These are phyloP conservation scores for Ptilodon capucinus DNA, from an alignment of 2,888 invertebrate species.

Conservation along the genomic window DNA sequence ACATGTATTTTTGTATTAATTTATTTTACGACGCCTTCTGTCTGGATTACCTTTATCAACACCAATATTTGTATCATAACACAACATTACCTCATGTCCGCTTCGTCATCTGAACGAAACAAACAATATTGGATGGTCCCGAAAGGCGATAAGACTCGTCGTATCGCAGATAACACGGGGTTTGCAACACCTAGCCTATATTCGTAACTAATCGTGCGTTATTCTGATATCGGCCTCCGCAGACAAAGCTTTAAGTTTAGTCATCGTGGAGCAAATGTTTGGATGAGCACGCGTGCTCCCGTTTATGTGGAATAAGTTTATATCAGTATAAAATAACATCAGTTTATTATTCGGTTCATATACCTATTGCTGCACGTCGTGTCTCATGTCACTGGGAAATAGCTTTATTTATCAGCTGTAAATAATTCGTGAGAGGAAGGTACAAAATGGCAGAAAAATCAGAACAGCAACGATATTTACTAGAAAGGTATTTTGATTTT, in stretches of 20 bases:
- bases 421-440: slow-evolving; percentile 10
- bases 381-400: slow-evolving; percentile 6
- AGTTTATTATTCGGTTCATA: no score
- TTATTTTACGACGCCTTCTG: not conserved
- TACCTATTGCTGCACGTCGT: not conserved
- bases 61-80: slow-evolving; percentile 1
- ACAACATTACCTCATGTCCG: slow-evolving; percentile 21
- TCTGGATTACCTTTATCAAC: slow-evolving; percentile 7
- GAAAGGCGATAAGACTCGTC: slow-evolving; percentile 29
- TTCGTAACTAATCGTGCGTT: slow-evolving; percentile 52
- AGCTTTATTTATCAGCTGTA: slow-evolving; percentile 28
- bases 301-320: not conserved
- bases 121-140: slow-evolving; percentile 23
- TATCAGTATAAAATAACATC: not conserved
- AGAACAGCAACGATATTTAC: slow-evolving; percentile 50
- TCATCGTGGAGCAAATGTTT: slow-evolving; percentile 51
- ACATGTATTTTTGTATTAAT: not conserved
- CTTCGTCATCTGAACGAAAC: slow-evolving; percentile 11
- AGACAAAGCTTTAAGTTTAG: slow-evolving; percentile 57
- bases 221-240: slow-evolving; percentile 50
- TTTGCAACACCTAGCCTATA: slow-evolving; percentile 70
- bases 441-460: slow-evolving; percentile 50
- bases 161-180: slow-evolving; percentile 45
- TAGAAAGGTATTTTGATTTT: slow-evolving; percentile 45
- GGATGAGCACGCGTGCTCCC: slow-evolving; percentile 35